A percentile compares a stretch with the other conserved stretches of the same genome.
Conservation (phyloP, 2,113 vertebrate species). For the Castor canadensis region DNA sequence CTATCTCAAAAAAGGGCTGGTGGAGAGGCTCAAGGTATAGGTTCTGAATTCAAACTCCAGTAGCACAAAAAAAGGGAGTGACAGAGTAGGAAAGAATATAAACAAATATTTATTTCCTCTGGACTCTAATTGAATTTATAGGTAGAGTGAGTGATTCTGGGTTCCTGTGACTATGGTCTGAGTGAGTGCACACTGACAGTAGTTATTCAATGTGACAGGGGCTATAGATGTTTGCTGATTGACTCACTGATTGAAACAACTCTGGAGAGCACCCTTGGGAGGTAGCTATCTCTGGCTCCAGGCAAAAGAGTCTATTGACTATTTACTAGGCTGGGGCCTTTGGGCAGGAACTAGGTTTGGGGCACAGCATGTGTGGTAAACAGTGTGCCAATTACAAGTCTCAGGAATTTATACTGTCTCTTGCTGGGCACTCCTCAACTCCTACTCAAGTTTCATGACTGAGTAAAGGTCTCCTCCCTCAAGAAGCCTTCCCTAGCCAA, state of each 20-base stretch:
- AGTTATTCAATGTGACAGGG: neutral
- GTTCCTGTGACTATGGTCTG: neutral
- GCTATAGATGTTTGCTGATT: neutral
- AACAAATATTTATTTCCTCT: neutral
- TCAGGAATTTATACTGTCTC: neutral
- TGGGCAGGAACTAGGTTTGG: neutral
- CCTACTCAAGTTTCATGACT: constrained; percentile 37
- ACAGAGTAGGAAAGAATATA: neutral
- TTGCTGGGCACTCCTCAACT: neutral
- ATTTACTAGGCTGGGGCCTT: neutral
- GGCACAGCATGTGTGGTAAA: neutral
- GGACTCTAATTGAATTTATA: neutral
- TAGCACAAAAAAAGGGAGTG: neutral
- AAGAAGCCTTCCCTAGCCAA: neutral
- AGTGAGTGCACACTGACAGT: neutral
- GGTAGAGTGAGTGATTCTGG: neutral
- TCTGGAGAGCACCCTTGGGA: neutral
- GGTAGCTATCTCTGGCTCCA: neutral
- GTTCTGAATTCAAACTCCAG: no score
- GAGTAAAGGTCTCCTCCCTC: neutral
- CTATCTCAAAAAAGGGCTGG: no score
- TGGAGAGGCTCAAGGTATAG: no score
- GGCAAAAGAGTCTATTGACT: neutral
- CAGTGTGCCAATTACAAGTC: neutral
- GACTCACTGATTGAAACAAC: neutral